A percentile compares a stretch with the other conserved stretches of the same genome.
Evolutionary conservation across 2,888 invertebrate genomes (phyloP).

Genomic region (Shargacucullia verbasci): DNA sequence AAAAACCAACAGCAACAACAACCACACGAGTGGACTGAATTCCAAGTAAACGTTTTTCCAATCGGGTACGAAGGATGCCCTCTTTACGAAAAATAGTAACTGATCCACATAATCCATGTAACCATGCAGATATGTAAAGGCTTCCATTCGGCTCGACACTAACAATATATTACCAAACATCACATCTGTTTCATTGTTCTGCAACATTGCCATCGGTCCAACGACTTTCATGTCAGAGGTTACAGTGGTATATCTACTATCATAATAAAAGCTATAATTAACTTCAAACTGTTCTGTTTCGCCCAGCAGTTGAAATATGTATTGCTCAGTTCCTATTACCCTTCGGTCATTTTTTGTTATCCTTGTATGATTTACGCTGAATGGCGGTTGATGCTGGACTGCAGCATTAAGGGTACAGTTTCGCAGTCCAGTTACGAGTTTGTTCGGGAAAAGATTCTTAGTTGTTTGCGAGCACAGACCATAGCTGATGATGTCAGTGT

Average conservation of each 20-base stretch:
- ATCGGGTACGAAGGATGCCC: too few relatives aligned
- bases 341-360: background rate
- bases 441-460: slow-evolving; percentile 59
- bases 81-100: slow-evolving; percentile 35
- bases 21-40: slow-evolving; percentile 33
- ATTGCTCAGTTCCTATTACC: slow-evolving; percentile 42
- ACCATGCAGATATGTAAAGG: slow-evolving; percentile 40
- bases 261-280: slow-evolving; percentile 21
- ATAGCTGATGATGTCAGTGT: slow-evolving; percentile 59
- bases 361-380: slow-evolving; percentile 32
- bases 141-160: slow-evolving; percentile 11
- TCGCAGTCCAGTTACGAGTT: slow-evolving; percentile 62
- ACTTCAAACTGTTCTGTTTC: slow-evolving; percentile 43
- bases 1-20: slow-evolving; percentile 14
- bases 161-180: slow-evolving; percentile 33
- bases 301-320: slow-evolving; percentile 38
- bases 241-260: slow-evolving; percentile 7
- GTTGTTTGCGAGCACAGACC: slow-evolving; percentile 65
- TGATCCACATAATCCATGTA: slow-evolving; percentile 42
- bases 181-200: slow-evolving; percentile 36
- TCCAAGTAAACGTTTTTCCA: slow-evolving; percentile 52
- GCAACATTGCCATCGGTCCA: slow-evolving; percentile 25
- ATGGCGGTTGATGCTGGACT: slow-evolving; percentile 45
- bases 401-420: slow-evolving; percentile 68
- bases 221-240: slow-evolving; percentile 20